phyloP scores from a whole-genome alignment of 2,888 invertebrate species.

The Philonicus albiceps region DNA sequence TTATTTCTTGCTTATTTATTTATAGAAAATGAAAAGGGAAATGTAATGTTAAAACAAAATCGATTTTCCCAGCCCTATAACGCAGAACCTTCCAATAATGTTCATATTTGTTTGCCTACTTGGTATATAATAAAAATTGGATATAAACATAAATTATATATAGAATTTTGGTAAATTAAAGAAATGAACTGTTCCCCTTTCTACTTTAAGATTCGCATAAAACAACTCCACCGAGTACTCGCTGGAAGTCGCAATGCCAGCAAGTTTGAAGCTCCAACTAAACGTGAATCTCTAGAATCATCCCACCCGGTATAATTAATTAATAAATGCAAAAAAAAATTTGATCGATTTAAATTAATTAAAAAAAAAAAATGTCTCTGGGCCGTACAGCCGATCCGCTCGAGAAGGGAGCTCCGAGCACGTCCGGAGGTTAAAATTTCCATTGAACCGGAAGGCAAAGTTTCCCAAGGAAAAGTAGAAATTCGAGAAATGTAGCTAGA shows the following conservation, averaged over 20 bases:
- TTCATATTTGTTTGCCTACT: too few relatives aligned
- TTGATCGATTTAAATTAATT: constrained; percentile 49
- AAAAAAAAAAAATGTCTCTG: background rate
- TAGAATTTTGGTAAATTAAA: background rate
- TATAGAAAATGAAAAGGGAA: too few relatives aligned
- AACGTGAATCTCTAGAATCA: background rate
- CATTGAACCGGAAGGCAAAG: constrained; percentile 14
- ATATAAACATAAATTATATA: background rate
- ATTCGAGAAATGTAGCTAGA: background rate
- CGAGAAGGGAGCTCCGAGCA: background rate
- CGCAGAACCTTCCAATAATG: too few relatives aligned
- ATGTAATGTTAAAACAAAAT: too few relatives aligned
- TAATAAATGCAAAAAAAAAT: constrained; percentile 34
- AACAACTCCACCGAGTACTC: background rate
- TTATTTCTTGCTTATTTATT: too few relatives aligned
- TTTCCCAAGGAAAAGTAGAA: background rate
- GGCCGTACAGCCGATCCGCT: background rate
- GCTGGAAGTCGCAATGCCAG: background rate
- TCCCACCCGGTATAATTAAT: background rate
- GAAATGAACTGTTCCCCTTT: background rate
- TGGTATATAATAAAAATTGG: background rate
- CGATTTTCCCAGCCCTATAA: too few relatives aligned
- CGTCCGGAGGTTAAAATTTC: constrained; percentile 11
- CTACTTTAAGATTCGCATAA: background rate
- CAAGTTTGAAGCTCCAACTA: background rate